phyloP scores from a whole-genome alignment of 2,113 vertebrate species.

The Corvus cornix region DNA sequence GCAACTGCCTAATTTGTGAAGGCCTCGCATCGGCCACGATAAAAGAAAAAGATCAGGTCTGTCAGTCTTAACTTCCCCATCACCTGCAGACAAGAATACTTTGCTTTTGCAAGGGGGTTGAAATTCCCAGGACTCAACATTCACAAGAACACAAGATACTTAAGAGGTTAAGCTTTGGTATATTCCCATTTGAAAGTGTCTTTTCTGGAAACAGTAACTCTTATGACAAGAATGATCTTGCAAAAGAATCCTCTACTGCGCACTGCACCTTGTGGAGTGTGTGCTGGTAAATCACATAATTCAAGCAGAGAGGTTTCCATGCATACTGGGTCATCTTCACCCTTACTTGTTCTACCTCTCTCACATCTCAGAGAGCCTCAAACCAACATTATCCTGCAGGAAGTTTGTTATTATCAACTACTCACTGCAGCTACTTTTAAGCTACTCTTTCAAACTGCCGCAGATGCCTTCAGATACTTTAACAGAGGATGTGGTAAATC shows the following conservation, averaged over 20 bases:
- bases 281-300: rapidly evolving
- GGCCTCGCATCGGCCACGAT: rapidly evolving
- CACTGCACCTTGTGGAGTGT: neutral
- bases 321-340: neutral
- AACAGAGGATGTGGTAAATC: neutral
- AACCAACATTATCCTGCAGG: neutral
- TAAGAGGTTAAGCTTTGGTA: neutral
- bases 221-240: neutral
- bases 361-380: neutral
- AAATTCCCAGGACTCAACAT: neutral
- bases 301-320: neutral
- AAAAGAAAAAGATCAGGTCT: neutral
- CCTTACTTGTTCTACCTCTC: neutral
- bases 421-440: neutral
- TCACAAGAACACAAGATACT: neutral
- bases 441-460: neutral
- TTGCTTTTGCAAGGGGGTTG: neutral
- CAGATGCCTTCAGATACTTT: neutral
- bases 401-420: neutral
- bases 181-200: neutral
- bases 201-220: neutral
- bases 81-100: neutral
- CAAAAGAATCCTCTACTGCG: neutral
- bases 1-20: neutral
- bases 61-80: neutral